A percentile compares a stretch with the other conserved stretches of the same genome.
Conservation (phyloP, 2,888 invertebrate species). For the Amiota communis region DNA sequence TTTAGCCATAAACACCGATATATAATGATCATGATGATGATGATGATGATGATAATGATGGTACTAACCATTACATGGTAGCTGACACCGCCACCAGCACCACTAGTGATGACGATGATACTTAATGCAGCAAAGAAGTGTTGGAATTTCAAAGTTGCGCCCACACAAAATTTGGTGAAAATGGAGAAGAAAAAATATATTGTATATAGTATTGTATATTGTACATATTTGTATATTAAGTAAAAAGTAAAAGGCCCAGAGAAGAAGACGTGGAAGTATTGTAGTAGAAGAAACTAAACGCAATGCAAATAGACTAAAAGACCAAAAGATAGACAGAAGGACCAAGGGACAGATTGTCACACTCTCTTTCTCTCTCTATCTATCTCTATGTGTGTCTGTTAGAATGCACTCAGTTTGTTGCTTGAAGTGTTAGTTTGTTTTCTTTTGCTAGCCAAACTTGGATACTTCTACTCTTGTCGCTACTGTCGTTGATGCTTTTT, state of each 20-base stretch:
- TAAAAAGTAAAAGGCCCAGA: background rate
- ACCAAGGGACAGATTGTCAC: too few relatives aligned
- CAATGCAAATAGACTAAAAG: too few relatives aligned
- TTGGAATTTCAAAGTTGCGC: conserved; percentile 1
- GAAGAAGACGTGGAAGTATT: background rate
- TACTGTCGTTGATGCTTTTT: too few relatives aligned
- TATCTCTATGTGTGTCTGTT: too few relatives aligned
- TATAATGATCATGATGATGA: background rate
- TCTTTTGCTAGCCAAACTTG: too few relatives aligned
- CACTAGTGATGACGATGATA: background rate
- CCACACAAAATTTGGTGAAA: conserved; percentile 14
- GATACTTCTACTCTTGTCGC: too few relatives aligned
- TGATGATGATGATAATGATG: background rate
- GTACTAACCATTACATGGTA: background rate
- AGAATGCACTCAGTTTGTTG: too few relatives aligned
- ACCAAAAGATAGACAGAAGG: too few relatives aligned
- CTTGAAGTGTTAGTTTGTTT: too few relatives aligned
- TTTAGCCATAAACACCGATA: background rate
- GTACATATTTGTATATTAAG: background rate
- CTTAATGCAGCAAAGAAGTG: background rate
- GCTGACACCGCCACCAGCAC: background rate
- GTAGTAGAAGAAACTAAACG: too few relatives aligned
- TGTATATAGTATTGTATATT: too few relatives aligned
- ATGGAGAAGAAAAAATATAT: conserved; percentile 1
- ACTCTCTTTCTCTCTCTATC: too few relatives aligned